Conservation (phyloP, 2,888 invertebrate species). For the Antitype chi region DNA sequence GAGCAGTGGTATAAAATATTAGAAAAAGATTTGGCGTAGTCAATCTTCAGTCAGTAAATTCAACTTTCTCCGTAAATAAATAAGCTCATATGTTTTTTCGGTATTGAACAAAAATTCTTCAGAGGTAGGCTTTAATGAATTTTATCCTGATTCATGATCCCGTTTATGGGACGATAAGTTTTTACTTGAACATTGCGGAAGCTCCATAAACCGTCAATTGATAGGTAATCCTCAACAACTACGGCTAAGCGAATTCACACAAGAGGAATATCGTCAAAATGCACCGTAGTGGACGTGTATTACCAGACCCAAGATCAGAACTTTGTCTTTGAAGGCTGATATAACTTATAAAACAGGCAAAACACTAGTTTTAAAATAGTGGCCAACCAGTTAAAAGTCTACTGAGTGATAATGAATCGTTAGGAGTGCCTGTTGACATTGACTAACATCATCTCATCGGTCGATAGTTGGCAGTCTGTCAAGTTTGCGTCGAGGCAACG, state of each 20-base stretch:
- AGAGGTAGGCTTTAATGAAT: neutral
- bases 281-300: neutral
- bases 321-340: neutral
- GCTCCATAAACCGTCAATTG: neutral
- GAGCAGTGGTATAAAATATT: neutral
- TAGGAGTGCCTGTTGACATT: constrained; percentile 83
- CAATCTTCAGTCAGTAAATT: neutral
- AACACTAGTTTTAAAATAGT: constrained; percentile 23
- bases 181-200: neutral
- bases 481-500: constrained; percentile 72
- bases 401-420: constrained; percentile 72
- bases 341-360: neutral
- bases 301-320: neutral
- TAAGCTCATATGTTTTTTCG: neutral
- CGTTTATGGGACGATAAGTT: neutral
- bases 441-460: constrained; percentile 77
- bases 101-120: neutral
- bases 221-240: neutral
- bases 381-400: constrained; percentile 49
- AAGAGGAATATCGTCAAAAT: neutral
- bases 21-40: neutral
- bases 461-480: constrained; percentile 87
- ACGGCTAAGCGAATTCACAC: neutral
- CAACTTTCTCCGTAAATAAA: neutral
- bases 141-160: neutral